These are phyloP conservation scores for Sapajus apella DNA, from an alignment of 2,113 vertebrate genomes.

Conservation along the genomic window DNA sequence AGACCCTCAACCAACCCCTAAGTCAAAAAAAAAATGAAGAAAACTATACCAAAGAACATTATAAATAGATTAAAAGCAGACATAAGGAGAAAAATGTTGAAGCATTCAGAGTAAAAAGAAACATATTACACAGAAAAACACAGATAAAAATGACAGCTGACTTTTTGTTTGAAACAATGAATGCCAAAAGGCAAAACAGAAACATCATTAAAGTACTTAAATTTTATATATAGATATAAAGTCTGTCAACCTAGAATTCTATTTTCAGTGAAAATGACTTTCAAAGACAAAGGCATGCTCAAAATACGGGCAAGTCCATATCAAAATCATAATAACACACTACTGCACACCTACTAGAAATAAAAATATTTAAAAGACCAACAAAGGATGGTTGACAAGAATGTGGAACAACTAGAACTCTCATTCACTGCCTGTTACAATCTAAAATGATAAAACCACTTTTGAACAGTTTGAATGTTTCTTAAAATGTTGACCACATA, in stretches of 20 bases:
- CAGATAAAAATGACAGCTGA: background rate
- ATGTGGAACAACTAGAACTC: background rate
- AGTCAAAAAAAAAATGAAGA: background rate
- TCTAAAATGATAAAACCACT: background rate
- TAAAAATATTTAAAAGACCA: background rate
- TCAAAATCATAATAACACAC: background rate
- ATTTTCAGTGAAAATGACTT: background rate
- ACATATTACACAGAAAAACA: background rate
- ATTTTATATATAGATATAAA: too few relatives aligned
- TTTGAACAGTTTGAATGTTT: background rate
- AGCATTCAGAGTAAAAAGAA: background rate
- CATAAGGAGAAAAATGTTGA: background rate
- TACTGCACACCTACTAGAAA: background rate
- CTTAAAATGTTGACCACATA: background rate
- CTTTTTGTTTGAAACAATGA: background rate
- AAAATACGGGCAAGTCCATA: background rate
- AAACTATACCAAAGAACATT: background rate
- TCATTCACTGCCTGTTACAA: background rate
- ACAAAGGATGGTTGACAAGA: too few relatives aligned
- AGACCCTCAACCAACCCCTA: background rate
- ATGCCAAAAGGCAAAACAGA: background rate
- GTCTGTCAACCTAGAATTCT: background rate
- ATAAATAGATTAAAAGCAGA: background rate
- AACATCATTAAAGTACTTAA: background rate
- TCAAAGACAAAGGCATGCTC: background rate